A percentile compares a stretch with the other conserved stretches of the same genome.
phyloP scores from a whole-genome alignment of 2,797 vertebrate genomes.

The Onychomys torridus region DNA sequence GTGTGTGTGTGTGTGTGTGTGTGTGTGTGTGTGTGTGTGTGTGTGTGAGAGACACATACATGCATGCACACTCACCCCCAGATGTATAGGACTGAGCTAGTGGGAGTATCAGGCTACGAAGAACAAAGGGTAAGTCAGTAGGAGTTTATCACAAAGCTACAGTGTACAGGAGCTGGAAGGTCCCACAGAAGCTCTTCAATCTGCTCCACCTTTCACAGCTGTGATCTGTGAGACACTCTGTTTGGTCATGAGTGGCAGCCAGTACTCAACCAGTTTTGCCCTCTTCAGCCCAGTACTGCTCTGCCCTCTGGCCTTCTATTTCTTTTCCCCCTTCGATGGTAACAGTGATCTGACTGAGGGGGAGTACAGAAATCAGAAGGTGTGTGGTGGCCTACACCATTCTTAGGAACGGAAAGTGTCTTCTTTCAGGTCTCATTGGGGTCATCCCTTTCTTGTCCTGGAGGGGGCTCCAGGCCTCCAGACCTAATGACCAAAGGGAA shows the following conservation, averaged over 20 bases:
- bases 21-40: not conserved
- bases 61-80: not conserved
- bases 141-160: not conserved
- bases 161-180: not conserved
- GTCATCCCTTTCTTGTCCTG: conserved; percentile 35
- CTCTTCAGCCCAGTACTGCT: not conserved
- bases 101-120: not conserved
- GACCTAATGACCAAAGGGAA: not conserved
- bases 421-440: not conserved
- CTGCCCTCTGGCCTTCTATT: not conserved
- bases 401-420: not conserved
- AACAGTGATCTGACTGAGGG: not conserved
- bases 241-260: not conserved
- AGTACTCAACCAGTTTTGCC: not conserved
- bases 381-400: not conserved
- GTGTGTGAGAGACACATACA: not conserved
- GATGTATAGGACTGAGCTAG: not conserved
- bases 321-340: not conserved
- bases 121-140: not conserved
- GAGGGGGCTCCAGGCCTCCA: conserved; percentile 42
- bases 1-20: not conserved
- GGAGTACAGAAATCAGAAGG: not conserved
- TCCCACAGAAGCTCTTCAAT: not conserved
- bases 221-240: not conserved
- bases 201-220: not conserved